phyloP scores from a whole-genome alignment of 2,797 vertebrate genomes.

The Helostoma temminkii region DNA sequence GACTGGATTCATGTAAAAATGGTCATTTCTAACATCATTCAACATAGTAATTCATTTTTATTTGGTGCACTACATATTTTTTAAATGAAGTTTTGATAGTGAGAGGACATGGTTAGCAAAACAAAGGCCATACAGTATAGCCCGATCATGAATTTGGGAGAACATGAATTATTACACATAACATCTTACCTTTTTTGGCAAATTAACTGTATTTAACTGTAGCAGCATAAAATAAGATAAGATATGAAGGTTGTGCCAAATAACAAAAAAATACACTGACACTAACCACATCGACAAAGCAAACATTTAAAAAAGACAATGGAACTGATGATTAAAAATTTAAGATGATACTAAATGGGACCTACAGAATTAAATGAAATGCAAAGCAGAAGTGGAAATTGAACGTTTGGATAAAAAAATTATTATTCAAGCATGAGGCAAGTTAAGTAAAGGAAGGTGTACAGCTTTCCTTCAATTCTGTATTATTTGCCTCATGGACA shows the following conservation, averaged over 20 bases:
- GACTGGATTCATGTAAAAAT: constrained; percentile 34
- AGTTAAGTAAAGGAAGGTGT: too few relatives aligned
- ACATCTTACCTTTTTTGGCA: too few relatives aligned
- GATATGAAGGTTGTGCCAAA: background rate
- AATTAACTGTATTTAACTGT: background rate
- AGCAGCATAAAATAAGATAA: background rate
- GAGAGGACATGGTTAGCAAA: background rate
- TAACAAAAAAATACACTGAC: background rate
- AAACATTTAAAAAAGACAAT: too few relatives aligned
- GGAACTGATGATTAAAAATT: too few relatives aligned
- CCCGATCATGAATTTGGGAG: background rate
- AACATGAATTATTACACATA: background rate
- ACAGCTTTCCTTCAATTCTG: too few relatives aligned
- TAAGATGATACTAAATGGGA: background rate
- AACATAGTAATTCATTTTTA: background rate
- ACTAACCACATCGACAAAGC: too few relatives aligned
- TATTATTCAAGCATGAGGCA: too few relatives aligned
- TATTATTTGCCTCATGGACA: too few relatives aligned
- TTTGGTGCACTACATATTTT: background rate
- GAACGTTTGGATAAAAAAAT: too few relatives aligned
- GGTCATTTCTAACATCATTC: background rate
- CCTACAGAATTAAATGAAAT: background rate
- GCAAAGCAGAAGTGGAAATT: too few relatives aligned
- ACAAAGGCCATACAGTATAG: background rate
- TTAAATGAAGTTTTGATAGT: too few relatives aligned